Percentiles rank a stretch among this genome's conserved stretches.
These are phyloP conservation scores for Neopelma chrysocephalum DNA, from an alignment of 2,797 vertebrate species.

Conservation along the genomic window DNA sequence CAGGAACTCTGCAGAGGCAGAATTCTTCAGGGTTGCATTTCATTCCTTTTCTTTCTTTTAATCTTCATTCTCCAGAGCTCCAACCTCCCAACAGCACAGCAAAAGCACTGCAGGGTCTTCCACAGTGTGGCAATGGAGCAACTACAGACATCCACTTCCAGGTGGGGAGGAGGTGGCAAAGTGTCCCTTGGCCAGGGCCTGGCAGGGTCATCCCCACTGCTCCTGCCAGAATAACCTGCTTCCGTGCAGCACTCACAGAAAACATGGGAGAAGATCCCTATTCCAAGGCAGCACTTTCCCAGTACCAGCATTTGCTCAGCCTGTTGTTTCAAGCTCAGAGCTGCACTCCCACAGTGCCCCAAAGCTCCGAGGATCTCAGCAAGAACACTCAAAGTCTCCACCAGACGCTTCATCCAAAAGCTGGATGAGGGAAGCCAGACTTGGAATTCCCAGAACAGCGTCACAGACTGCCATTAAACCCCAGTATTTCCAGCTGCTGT, in stretches of 20 bases:
- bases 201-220: not conserved
- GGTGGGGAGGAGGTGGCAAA: not conserved
- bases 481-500: not conserved
- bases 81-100: not conserved
- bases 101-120: not conserved
- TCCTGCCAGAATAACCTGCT: not conserved
- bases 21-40: not conserved
- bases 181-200: not conserved
- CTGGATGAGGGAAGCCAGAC: not conserved
- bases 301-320: not conserved
- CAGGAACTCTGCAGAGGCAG: not conserved
- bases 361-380: not conserved
- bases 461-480: not conserved
- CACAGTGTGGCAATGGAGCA: accelerated
- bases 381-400: not conserved
- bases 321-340: not conserved
- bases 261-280: not conserved
- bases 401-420: not conserved
- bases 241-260: not conserved
- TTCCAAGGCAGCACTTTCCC: not conserved
- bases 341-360: not conserved
- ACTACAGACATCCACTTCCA: too few species aligned
- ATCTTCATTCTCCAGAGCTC: not conserved
- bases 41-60: accelerated
- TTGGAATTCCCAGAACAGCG: not conserved